Evolutionary conservation across 2,113 vertebrate genomes (phyloP).

Genomic region (Malurus alboscapulatus): DNA sequence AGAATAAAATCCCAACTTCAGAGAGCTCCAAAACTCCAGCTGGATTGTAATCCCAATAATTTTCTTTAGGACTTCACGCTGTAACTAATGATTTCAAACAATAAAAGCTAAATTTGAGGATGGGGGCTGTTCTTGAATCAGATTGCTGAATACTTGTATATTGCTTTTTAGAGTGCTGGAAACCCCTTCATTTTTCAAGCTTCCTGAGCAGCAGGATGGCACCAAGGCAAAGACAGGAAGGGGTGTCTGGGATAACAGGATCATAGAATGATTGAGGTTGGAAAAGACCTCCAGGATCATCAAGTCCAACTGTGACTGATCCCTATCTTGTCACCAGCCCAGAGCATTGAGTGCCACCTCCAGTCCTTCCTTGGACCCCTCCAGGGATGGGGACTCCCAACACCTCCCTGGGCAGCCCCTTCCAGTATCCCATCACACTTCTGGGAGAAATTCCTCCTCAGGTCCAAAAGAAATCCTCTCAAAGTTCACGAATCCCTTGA

Average conservation of each 20-base stretch:
- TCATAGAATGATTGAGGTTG: not conserved
- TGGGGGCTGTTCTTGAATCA: not conserved
- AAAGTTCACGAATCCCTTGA: accelerated
- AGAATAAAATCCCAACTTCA: not conserved
- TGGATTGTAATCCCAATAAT: accelerated
- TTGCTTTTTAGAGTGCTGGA: not conserved
- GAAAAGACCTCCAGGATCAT: not conserved
- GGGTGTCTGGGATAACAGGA: not conserved
- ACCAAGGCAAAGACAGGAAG: not conserved
- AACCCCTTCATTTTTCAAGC: not conserved
- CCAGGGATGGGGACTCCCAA: not conserved
- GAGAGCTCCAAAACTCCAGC: not conserved
- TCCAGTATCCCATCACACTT: not conserved
- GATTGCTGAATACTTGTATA: not conserved
- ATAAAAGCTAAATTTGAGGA: not conserved
- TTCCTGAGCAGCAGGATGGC: not conserved
- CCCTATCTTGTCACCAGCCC: not conserved
- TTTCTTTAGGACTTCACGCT: not conserved
- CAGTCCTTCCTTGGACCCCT: not conserved
- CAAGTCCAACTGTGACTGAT: accelerated
- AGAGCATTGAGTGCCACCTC: not conserved
- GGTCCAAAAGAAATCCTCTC: not conserved
- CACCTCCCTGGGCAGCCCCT: not conserved
- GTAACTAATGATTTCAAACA: not conserved
- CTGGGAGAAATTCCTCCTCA: not conserved